Evolutionary conservation across 1,140 invertebrate species (phyloP), one percentile per base, ranked within the genome.

Genomic region (Paraescarpia echinospica): DNA sequence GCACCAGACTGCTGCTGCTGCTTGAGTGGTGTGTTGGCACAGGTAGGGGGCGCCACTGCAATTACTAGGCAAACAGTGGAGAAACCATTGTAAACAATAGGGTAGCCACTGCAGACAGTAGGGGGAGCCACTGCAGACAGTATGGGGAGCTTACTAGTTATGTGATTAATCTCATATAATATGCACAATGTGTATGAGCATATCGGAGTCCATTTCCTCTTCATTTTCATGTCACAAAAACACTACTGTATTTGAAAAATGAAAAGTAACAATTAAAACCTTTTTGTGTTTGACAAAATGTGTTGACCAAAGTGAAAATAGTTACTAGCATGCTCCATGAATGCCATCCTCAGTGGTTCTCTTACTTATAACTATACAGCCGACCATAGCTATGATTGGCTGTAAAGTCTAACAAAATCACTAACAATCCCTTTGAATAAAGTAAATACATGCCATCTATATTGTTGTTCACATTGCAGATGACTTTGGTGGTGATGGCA

Each of bases 401-500:
- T 51, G 8, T 9, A 51, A 51, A 18, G 18, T 51, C 8, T 51
- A 51, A 51, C 48, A 51, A 51, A 51, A 51, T 51, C 8, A 9
- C 48, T 51, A 9, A 18, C 48, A 51, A 8, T 51, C 48, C 18
- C 48, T 51, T 8, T 51, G 48, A 51, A 51, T 51, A 9, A 51
- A 51, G 18, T n/a, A 51, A 51, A 18, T 51, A 51, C 48, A 51
- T 51, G 48, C 18, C 48, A 51, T 18, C 8, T 51, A 51, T 51
- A 18, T 51, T 18, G 4, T 90, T 90, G 34, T 90, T n/a, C 0
- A 12, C 27, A 89, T 93, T 93, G 8, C 93, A 96, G 96, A 95
- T 93, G 94, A 95, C 22, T 96, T 95, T 94, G 94, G 94, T 93
- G 96, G 96, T 34, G 94, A 96, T 94, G 96, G 96, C n/a, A 96